Base-by-base conservation (phyloP, 2,888 invertebrate genomes). In the Quadriops clusia region DNA sequence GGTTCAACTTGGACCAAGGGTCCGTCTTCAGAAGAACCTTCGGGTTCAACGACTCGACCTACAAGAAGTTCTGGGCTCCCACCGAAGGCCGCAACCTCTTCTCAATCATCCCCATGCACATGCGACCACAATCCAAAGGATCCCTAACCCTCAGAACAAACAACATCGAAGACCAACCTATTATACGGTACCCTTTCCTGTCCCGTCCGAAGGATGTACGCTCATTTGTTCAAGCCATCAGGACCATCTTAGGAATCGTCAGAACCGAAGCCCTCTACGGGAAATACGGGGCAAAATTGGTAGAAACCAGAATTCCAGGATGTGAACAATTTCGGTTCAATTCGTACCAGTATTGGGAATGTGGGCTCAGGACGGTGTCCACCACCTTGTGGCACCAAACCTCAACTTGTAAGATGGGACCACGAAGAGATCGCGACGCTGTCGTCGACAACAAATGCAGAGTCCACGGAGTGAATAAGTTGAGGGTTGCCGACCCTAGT, bases 131-230 rank as follows among this genome's bases (percentile, higher is more conserved):
- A 49, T 81, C 81, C 10, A 65, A 66, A 40, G 82, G 82, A 0
- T 63, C 71, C 36, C 56, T 83, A 0, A 65, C 63, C 53, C 63
- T 89, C 9, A 68, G 66, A 46, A 77, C 74, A 7, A 72, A 63
- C 33, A 72, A 85, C 53, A 83, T 86, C 0, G 69, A 70, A 41
- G 67, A 72, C 0, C 71, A 75, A 44, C 86, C 89, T 0, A 60
- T 70, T n/a, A 66, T 87, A 30, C 71, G 83, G 40, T 79, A 84
- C 0, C 82, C 81, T 51, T 94, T 90, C 56, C 72, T 89, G 49
- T 66, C 73, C 0, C 68, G 75, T 45, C 63, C 65, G 4, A 54
- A 43, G 10, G 35, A 40, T 64, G 40, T 72, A 64, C 57, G 58
- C 33, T 37, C 55, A 6, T 23, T 33, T 14, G 12, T 33, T 12